A percentile compares a stretch with the other conserved stretches of the same genome.
These are phyloP conservation scores for Caenorhabditis sp. DNA, from an alignment of 2,888 invertebrate genomes.

Conservation along the genomic window DNA sequence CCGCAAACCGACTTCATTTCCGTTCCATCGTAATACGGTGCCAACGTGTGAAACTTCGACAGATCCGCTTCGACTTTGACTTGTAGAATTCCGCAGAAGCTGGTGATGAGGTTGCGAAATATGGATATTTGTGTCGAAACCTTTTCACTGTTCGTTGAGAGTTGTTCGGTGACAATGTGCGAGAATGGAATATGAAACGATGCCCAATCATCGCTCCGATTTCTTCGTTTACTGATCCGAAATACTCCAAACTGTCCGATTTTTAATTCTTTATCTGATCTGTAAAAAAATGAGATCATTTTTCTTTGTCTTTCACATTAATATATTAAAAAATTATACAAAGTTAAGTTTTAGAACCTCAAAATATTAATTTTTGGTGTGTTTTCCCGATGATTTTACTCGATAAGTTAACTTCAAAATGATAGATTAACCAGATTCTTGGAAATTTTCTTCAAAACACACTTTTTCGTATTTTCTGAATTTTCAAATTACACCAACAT, in stretches of 20 bases:
- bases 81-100: background rate
- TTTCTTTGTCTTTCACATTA: no score
- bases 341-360: no score
- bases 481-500: no score
- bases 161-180: constrained; percentile 16
- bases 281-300: background rate
- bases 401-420: no score
- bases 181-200: constrained; percentile 4
- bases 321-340: no score
- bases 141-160: background rate
- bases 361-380: no score
- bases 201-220: constrained; percentile 11
- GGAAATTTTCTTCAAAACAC: no score
- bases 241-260: constrained; percentile 21
- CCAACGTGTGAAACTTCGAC: background rate
- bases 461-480: no score
- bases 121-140: constrained; percentile 4
- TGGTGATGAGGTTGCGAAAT: background rate
- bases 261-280: background rate
- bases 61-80: constrained; percentile 14
- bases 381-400: no score
- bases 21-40: background rate
- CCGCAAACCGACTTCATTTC: background rate
- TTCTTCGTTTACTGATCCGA: constrained; percentile 10
- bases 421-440: no score